Conservation (phyloP, 2,113 vertebrate genomes). For the Phalacrocorax aristotelis region DNA sequence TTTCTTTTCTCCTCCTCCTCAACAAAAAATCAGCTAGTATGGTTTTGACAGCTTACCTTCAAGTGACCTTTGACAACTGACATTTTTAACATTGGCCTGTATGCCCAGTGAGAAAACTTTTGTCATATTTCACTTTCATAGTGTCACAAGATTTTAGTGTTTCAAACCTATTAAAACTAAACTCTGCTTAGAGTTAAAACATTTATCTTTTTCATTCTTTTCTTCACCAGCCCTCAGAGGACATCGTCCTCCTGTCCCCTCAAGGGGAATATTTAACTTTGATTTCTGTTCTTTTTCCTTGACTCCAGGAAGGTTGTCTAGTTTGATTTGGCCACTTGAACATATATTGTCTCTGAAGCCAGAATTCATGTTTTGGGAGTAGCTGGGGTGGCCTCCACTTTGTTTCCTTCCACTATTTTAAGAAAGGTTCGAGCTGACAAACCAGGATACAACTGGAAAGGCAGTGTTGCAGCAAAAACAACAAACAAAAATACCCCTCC, state of each 20-base stretch:
- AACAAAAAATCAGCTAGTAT: background rate
- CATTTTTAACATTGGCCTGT: background rate
- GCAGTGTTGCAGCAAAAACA: background rate
- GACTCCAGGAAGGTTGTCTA: background rate
- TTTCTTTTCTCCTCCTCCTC: background rate
- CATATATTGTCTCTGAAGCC: background rate
- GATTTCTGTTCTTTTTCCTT: background rate
- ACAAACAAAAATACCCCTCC: no score
- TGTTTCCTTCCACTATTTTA: background rate
- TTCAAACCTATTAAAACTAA: constrained; percentile 4
- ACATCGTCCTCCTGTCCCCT: background rate
- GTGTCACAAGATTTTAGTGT: background rate
- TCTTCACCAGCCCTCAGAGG: background rate
- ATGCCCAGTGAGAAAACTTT: background rate
- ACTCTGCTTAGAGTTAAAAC: background rate
- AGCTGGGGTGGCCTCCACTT: background rate
- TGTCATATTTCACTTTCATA: background rate
- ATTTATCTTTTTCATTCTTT: background rate
- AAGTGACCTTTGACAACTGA: background rate
- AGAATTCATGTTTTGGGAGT: background rate
- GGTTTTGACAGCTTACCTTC: background rate
- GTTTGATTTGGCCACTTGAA: background rate
- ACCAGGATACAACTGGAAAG: background rate
- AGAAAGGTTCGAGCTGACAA: background rate
- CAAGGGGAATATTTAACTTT: background rate